Base-by-base conservation (phyloP, 2,888 invertebrate genomes). In the Acrobasis repandana region DNA sequence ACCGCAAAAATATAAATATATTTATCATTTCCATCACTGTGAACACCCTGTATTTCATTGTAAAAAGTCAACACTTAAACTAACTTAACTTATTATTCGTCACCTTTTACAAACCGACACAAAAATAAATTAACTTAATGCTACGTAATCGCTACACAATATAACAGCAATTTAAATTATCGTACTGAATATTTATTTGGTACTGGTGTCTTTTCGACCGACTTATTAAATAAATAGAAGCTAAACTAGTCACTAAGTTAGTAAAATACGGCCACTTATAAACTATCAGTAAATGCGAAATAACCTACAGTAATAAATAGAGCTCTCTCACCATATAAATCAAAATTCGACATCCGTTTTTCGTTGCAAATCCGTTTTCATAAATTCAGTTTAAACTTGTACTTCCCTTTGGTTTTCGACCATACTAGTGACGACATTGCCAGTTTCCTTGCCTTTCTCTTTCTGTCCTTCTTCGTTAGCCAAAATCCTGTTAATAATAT, bases 401-500 rank as follows among this genome's bases (percentile, higher is more conserved):
- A 91, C 71, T 15, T 84, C 75, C 20, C 87, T 72, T 50, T 82
- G 83, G 61, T 79, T 85, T 65, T 90, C 88, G 2, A 92, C 85
- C 66, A 92, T 85, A 54, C 74, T 85, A 0, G 89, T 83, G 0
- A 92, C 82, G 36, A 82, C 65, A 62, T 87, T 89, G 0, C 80
- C 79, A 4, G 77, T 65, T 1, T 68, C 62, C 59, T 90, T 90
- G 1, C 75, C 43, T 43, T 11, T 14, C 4, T 43, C 80, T 9
- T 63, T 66, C 3, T 75, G 72, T 0, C 61, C 72, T 6, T 82
- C 81, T 18, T 67, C 77, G 8, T 82, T 84, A 0, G 70, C 61
- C 18, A 92, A 57, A 10, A 80, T 63, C 62, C 80, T 87, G 65
- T 95, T 95, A 52, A 96, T 94, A 38, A 95, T 91, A 68, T 95